Evolutionary conservation across 2,888 invertebrate species (phyloP), one percentile per base, ranked within the genome.

Genomic region (Ganaspis brasiliensis): DNA sequence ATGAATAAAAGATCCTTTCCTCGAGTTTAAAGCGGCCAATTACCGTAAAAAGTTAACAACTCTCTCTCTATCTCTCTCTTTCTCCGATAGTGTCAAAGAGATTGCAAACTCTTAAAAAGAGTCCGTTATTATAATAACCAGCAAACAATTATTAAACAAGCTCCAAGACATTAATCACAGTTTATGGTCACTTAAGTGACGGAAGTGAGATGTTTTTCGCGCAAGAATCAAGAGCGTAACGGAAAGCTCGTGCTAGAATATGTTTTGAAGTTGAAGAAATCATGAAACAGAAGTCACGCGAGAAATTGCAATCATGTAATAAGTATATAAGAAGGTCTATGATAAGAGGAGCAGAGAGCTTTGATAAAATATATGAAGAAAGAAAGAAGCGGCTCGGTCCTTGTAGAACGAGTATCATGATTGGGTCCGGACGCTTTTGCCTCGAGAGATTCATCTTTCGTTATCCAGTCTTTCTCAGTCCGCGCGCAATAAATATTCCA

Each of bases 401-500:
- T 31, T n/a, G 16, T 1, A 59, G 14, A 59, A 56, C 56, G 12
- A 14, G 24, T 56, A 31, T 31, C 59, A 9, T 61, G 5, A 61
- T 19, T 37, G 61, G 19, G 14, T 14, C 12, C 12, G 14, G 24
- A 24, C 12, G 14, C 35, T 59, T 31, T 59, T 45, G 24, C 67
- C 67, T 45, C 8, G n/a, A 45, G 40, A 45, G 24, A 45, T 45
- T 67, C 45, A 24, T 67, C 26, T 67, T 67, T 67, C 24, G 45
- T 24, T 67, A 45, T 24, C n/a, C 24, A 21, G 24, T 67, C 45
- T 67, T 61, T 67, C 45, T 26, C 45, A 67, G 45, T 37, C 21
- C 57, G 16, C 49, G 73, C 59, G 80, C 77, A 81, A 86, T 86
- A 85, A 86, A 87, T 86, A 84, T 83, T 78, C 83, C 81, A 86